Conservation (phyloP, 1,140 invertebrate genomes). For the Homarus americanus region DNA sequence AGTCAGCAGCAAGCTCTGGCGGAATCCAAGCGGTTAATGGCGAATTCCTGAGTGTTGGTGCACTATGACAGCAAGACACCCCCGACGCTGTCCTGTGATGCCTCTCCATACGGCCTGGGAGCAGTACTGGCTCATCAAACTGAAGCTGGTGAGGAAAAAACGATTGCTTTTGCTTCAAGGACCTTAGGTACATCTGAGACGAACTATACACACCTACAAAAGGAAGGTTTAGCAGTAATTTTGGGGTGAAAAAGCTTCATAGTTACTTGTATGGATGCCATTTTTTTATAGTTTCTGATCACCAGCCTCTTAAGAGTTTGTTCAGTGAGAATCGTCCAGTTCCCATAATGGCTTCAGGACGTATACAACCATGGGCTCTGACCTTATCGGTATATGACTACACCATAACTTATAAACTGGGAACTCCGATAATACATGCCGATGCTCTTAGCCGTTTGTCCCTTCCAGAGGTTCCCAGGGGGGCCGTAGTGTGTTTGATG, state of each 20-base stretch:
- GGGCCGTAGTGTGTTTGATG: no score
- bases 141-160: slow-evolving; percentile 2
- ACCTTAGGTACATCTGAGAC: background rate
- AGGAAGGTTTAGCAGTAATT: background rate
- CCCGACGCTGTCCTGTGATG: no score
- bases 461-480: background rate
- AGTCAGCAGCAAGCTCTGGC: no score
- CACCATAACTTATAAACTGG: slow-evolving; percentile 3
- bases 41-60: background rate
- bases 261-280: background rate
- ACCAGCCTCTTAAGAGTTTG: slow-evolving; percentile 3
- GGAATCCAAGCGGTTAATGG: background rate
- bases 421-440: background rate
- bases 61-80: background rate
- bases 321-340: background rate
- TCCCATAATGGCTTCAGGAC: background rate
- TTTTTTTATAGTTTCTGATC: background rate
- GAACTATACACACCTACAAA: background rate
- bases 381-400: slow-evolving; percentile 4
- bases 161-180: slow-evolving; percentile 1
- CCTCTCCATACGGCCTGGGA: no score
- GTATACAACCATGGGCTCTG: background rate
- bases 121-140: no score
- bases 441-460: background rate
- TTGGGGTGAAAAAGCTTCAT: slow-evolving; percentile 9